Percentiles rank a stretch among this genome's conserved stretches.
Conservation (phyloP, 2,888 invertebrate genomes). For the Catotricha subobsoleta region DNA sequence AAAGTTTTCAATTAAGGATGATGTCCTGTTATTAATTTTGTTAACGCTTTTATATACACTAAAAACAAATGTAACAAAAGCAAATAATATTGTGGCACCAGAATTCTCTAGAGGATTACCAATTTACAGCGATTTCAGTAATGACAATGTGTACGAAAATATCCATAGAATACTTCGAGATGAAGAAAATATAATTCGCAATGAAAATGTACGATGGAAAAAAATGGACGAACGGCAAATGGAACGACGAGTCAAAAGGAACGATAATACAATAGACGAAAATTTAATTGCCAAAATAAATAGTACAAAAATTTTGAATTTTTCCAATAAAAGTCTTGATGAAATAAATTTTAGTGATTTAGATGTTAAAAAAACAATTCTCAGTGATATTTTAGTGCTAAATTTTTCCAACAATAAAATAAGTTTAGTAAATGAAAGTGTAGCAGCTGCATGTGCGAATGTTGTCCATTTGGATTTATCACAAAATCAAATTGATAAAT, state of each 20-base stretch:
- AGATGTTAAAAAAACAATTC: constrained; percentile 2
- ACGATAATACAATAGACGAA: too few species aligned
- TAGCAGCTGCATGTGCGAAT: constrained; percentile 3
- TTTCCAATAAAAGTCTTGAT: constrained; percentile 3
- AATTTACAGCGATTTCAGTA: neutral
- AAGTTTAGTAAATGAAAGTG: constrained; percentile 1
- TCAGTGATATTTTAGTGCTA: constrained; percentile 8
- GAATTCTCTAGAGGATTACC: neutral
- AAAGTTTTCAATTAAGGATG: neutral
- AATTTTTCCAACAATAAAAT: constrained; percentile 8
- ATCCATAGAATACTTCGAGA: neutral
- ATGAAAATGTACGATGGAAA: constrained; percentile 5
- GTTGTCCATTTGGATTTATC: constrained; percentile 12
- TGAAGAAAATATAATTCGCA: neutral
- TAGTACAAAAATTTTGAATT: constrained; percentile 5
- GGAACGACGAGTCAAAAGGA: neutral
- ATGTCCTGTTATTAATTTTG: neutral
- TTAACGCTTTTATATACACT: neutral
- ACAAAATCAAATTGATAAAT: constrained; percentile 10
- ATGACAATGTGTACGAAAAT: neutral
- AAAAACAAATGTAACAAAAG: neutral
- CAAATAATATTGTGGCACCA: neutral
- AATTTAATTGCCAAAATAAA: neutral
- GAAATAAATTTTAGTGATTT: constrained; percentile 2
- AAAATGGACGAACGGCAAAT: constrained; percentile 1